Conservation (phyloP, 1,140 invertebrate genomes). For the Daktulosphaira vitifoliae region DNA sequence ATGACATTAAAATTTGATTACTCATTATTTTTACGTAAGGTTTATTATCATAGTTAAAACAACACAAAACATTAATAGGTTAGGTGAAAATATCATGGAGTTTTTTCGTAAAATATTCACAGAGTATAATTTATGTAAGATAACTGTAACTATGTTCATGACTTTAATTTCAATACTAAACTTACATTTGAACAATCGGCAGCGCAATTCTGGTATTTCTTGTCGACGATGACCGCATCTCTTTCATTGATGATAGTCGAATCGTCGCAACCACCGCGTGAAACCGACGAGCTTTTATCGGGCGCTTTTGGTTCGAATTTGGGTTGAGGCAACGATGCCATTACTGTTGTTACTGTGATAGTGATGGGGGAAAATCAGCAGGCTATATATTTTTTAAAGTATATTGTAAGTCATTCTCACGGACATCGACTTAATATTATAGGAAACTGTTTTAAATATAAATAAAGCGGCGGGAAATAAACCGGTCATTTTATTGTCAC, state of each 20-base stretch:
- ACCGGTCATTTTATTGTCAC: constrained; percentile 31
- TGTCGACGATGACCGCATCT: background rate
- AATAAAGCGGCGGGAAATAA: background rate
- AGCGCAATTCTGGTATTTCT: background rate
- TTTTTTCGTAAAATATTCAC: no score
- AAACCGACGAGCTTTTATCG: constrained; percentile 3
- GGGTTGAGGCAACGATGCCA: constrained; percentile 20
- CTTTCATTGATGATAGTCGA: background rate
- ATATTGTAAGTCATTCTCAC: constrained; percentile 1
- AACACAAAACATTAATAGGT: background rate
- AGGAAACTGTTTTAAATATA: background rate
- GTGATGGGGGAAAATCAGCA: no score
- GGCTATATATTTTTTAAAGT: no score
- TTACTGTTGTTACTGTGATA: background rate
- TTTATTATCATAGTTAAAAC: background rate
- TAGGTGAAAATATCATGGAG: constrained; percentile 2
- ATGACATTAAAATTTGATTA: constrained; percentile 28
- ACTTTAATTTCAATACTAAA: no score
- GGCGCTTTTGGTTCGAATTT: constrained; percentile 23
- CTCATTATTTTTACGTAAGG: constrained; percentile 13
- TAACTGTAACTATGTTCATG: no score
- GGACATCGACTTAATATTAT: background rate
- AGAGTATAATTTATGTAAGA: no score
- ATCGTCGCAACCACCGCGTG: background rate
- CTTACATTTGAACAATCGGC: constrained; percentile 25